A percentile compares a stretch with the other conserved stretches of the same genome.
phyloP scores from a whole-genome alignment of 1,140 invertebrate genomes.

The Euschistus heros region DNA sequence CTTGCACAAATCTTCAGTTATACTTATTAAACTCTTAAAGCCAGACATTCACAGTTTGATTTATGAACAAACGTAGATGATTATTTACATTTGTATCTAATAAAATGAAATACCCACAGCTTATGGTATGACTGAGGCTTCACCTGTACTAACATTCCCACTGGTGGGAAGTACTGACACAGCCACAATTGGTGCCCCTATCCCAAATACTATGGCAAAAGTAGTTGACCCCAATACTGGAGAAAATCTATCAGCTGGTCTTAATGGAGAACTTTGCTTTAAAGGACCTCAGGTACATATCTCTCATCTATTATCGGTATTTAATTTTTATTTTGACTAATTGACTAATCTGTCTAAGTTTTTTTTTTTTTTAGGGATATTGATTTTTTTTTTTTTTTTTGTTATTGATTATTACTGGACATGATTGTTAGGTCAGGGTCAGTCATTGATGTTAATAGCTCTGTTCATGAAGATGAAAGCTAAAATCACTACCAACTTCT shows the following conservation, averaged over 20 bases:
- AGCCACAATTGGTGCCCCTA: slow-evolving; percentile 52
- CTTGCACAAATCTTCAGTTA: too few relatives aligned
- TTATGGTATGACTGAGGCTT: slow-evolving; percentile 58
- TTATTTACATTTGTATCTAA: too few relatives aligned
- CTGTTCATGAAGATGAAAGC: too few relatives aligned
- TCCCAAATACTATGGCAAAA: slow-evolving; percentile 55
- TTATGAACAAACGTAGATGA: background rate
- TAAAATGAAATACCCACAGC: slow-evolving; percentile 34
- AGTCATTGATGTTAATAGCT: too few relatives aligned
- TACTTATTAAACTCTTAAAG: too few relatives aligned
- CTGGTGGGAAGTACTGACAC: slow-evolving; percentile 39
- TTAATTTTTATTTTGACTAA: background rate
- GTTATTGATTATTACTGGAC: background rate
- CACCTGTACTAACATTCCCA: slow-evolving; percentile 47
- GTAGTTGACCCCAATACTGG: slow-evolving; percentile 45
- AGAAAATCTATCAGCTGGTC: slow-evolving; percentile 42
- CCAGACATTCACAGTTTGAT: too few relatives aligned
- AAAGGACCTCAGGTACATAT: slow-evolving; percentile 61
- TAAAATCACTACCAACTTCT: too few relatives aligned
- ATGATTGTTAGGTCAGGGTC: too few relatives aligned
- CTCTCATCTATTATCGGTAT: too few relatives aligned
- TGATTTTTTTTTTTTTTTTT: background rate
- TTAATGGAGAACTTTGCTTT: slow-evolving; percentile 54
- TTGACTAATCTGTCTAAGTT: background rate
- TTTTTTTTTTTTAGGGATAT: background rate